Evolutionary conservation across 2,888 invertebrate species (phyloP).

Genomic region (Euspilapteryx auroguttella): DNA sequence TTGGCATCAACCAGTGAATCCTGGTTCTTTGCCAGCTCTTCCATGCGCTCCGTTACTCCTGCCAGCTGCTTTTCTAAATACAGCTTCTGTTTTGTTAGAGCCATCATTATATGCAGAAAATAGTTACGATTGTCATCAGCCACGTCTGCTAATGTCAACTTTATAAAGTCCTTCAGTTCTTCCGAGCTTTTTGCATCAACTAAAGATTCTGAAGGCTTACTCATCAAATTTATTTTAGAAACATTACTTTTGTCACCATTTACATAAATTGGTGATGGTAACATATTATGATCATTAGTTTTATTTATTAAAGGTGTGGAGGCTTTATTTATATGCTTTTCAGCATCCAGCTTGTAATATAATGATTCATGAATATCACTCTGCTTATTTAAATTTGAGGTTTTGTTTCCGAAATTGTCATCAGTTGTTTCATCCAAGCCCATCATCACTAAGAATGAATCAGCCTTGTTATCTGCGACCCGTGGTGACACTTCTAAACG

Average conservation of each 20-base stretch:
- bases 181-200: slow-evolving; percentile 19
- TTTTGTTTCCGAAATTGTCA: slow-evolving; percentile 23
- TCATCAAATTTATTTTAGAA: too few relatives aligned
- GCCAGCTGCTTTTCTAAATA: slow-evolving; percentile 42
- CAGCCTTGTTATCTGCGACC: slow-evolving; percentile 25
- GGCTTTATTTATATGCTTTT: slow-evolving; percentile 35
- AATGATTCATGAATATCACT: slow-evolving; percentile 25
- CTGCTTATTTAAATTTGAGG: slow-evolving; percentile 23
- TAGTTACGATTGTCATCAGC: slow-evolving; percentile 42
- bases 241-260: too few relatives aligned
- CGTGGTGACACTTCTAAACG: slow-evolving; percentile 17
- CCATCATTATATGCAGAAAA: slow-evolving; percentile 50
- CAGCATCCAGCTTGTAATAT: slow-evolving; percentile 23
- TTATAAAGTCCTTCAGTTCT: slow-evolving; percentile 45
- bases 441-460: slow-evolving; percentile 45
- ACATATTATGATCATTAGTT: slow-evolving; percentile 21
- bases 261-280: slow-evolving; percentile 25
- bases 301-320: slow-evolving; percentile 37
- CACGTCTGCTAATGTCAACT: slow-evolving; percentile 31
- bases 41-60: slow-evolving; percentile 29
- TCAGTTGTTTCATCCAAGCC: slow-evolving; percentile 36
- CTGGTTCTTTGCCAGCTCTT: slow-evolving; percentile 31
- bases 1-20: slow-evolving; percentile 48
- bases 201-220: too few relatives aligned
- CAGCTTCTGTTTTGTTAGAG: slow-evolving; percentile 45